A percentile compares a stretch with the other conserved stretches of the same genome.
phyloP scores from a whole-genome alignment of 1,140 invertebrate species.

The Pseudomyrmex flavicornis region DNA sequence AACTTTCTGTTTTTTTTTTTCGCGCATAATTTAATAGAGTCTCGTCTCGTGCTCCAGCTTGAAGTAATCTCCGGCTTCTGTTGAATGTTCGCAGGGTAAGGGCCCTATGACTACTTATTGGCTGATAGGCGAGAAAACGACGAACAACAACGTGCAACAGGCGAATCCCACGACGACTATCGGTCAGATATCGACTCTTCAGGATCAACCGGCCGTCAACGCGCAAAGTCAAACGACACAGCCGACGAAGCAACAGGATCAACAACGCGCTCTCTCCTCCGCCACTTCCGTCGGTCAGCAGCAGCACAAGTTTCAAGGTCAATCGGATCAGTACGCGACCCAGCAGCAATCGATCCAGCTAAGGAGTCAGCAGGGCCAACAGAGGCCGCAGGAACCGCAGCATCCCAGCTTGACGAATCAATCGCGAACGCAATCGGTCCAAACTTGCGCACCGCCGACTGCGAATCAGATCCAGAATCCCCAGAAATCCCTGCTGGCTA shows the following conservation, averaged over 20 bases:
- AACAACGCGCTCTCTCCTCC: neutral
- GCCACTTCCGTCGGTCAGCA: neutral
- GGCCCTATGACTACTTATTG: slow-evolving; percentile 96
- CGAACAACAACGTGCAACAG: slow-evolving; percentile 68
- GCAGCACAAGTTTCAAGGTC: slow-evolving; percentile 42
- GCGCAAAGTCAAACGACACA: slow-evolving; percentile 17
- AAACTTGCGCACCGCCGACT: slow-evolving; percentile 11
- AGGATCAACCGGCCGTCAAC: neutral
- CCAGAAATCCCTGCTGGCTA: slow-evolving; percentile 51
- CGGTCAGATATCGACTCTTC: neutral
- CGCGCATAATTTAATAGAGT: too few species aligned
- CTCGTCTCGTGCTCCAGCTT: neutral
- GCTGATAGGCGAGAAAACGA: slow-evolving; percentile 90
- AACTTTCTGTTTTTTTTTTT: too few species aligned
- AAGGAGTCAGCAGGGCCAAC: slow-evolving; percentile 48
- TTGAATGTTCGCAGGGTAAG: slow-evolving; percentile 89
- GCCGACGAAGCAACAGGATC: slow-evolving; percentile 24
- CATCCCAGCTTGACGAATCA: slow-evolving; percentile 27
- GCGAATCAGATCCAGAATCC: slow-evolving; percentile 43
- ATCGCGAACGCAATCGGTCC: slow-evolving; percentile 15
- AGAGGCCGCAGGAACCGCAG: slow-evolving; percentile 33
- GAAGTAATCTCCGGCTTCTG: slow-evolving; percentile 4
- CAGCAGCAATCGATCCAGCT: slow-evolving; percentile 55
- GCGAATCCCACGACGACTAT: slow-evolving; percentile 26
- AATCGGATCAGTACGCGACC: slow-evolving; percentile 30